phyloP scores from a whole-genome alignment of 2,888 invertebrate species.

The Chrysomela aeneicollis region DNA sequence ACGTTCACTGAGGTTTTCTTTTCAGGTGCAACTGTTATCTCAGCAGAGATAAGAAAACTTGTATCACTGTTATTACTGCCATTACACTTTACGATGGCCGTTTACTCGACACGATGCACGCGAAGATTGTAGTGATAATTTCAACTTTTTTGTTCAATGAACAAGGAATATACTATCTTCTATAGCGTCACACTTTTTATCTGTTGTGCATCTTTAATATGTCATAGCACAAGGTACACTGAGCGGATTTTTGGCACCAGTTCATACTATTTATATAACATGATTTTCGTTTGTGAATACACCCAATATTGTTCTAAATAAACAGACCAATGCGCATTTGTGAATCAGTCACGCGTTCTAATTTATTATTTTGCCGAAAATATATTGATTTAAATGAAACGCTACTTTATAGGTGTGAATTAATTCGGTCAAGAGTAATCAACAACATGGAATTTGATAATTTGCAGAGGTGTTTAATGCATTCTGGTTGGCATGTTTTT shows the following conservation, averaged over 20 bases:
- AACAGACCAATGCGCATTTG: constrained; percentile 21
- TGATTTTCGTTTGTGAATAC: constrained; percentile 28
- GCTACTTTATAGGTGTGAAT: neutral
- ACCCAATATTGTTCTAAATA: constrained; percentile 26
- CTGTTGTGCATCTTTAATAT: constrained; percentile 11
- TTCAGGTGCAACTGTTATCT: neutral
- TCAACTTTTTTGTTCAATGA: too few species aligned
- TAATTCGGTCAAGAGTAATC: neutral
- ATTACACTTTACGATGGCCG: neutral
- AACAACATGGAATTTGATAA: neutral
- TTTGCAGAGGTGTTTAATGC: neutral
- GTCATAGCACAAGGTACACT: constrained; percentile 28
- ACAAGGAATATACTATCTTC: neutral
- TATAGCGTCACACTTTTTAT: constrained; percentile 2
- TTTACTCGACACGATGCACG: neutral
- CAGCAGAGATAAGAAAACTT: neutral
- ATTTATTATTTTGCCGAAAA: constrained; percentile 1
- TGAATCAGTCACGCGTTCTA: neutral
- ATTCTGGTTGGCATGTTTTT: too few species aligned
- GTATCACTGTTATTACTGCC: neutral
- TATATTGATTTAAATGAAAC: constrained; percentile 10
- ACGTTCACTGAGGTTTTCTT: constrained; percentile 14
- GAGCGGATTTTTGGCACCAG: constrained; percentile 36
- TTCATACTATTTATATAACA: constrained; percentile 37
- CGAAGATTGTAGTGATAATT: too few species aligned